A percentile compares a stretch with the other conserved stretches of the same genome.
Evolutionary conservation across 2,797 vertebrate genomes (phyloP).

Genomic region (Rhodeus uyekii): DNA sequence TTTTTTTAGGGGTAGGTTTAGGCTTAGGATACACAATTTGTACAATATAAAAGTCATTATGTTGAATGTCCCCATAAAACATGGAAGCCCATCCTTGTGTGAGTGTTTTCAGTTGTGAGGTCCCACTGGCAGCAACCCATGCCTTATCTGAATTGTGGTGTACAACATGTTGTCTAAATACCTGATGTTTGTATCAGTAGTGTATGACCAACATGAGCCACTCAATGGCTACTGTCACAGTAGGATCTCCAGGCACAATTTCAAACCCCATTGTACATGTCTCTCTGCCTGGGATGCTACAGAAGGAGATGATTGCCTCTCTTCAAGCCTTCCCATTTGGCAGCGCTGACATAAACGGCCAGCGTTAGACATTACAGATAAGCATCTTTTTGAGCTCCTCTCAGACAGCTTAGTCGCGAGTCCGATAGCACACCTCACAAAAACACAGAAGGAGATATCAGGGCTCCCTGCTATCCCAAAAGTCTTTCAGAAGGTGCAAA

Average conservation of each 20-base stretch:
- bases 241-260: conserved; percentile 43
- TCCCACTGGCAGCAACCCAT: background rate
- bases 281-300: conserved; percentile 67
- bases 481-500: conserved; percentile 32
- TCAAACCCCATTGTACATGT: conserved; percentile 62
- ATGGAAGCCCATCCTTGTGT: background rate
- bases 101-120: background rate
- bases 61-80: background rate
- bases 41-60: too few species aligned
- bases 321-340: conserved; percentile 68
- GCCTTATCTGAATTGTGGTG: background rate
- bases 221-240: conserved; percentile 36
- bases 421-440: conserved; percentile 71
- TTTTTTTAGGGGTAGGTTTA: too few species aligned
- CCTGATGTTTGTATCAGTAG: conserved; percentile 22
- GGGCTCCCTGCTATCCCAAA: conserved; percentile 15
- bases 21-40: too few species aligned
- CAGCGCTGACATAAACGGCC: conserved; percentile 65
- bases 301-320: conserved; percentile 70
- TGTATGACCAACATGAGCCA: conserved; percentile 17
- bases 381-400: conserved; percentile 79
- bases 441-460: conserved; percentile 61
- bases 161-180: conserved; percentile 3
- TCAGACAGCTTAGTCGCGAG: conserved; percentile 72
- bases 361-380: conserved; percentile 73